phyloP scores from a whole-genome alignment of 2,113 vertebrate genomes.

The Mustela nigripes region DNA sequence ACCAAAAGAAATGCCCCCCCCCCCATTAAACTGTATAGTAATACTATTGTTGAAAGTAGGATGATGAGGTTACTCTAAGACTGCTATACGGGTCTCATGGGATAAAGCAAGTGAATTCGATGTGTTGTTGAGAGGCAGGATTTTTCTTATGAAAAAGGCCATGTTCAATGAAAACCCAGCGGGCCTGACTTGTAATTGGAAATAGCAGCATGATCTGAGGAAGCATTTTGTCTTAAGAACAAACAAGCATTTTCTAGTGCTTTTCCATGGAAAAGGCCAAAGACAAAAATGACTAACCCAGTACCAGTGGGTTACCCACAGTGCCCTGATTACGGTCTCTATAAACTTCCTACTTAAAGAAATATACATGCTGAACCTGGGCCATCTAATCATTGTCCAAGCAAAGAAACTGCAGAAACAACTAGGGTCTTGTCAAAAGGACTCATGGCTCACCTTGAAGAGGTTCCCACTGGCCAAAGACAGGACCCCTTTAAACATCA shows the following conservation, averaged over 20 bases:
- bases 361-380: neutral
- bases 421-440: neutral
- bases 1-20: neutral
- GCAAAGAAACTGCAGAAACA: neutral
- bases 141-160: neutral
- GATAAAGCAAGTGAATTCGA: neutral
- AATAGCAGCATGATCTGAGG: neutral
- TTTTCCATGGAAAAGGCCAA: neutral
- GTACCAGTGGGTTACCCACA: no score
- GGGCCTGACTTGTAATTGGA: neutral
- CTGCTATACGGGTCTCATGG: fast-evolving
- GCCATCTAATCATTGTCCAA: neutral
- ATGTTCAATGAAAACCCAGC: neutral
- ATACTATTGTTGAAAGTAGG: neutral
- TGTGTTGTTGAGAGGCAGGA: neutral
- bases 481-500: neutral
- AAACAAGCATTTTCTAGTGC: neutral
- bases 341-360: neutral
- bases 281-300: neutral
- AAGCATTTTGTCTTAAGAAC: constrained; percentile 3
- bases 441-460: neutral
- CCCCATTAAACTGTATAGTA: neutral
- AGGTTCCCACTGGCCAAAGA: neutral
- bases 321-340: neutral
- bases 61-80: neutral